Conservation (phyloP, 92 coral and sea anemone genomes). For the Pocillopora grandis region DNA sequence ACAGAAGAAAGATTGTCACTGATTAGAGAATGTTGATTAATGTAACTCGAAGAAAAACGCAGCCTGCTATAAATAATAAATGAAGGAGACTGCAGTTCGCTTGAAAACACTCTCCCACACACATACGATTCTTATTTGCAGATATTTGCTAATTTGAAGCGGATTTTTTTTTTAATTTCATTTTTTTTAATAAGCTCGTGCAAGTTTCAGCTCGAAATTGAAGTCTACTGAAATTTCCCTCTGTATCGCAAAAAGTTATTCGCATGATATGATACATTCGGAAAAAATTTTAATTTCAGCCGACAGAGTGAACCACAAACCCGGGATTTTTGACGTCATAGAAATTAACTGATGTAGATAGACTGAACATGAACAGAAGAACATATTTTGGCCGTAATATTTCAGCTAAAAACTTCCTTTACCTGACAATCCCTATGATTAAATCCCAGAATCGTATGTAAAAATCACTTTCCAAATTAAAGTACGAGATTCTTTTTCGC, state of each 20-base stretch:
- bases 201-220: not conserved
- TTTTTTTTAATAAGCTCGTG: not conserved
- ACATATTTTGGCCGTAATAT: constrained; percentile 22
- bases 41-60: constrained; percentile 8
- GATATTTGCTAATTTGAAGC: not conserved
- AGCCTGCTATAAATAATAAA: constrained; percentile 20
- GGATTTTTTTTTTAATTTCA: not conserved
- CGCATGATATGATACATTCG: not conserved
- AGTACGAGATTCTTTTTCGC: no score
- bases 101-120: not conserved
- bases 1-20: not conserved
- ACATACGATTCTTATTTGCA: not conserved
- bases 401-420: not conserved
- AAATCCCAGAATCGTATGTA: not conserved
- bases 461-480: no score
- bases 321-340: not conserved
- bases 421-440: not conserved
- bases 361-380: constrained; percentile 1
- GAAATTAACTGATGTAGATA: not conserved
- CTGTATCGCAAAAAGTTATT: not conserved
- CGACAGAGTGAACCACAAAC: no score
- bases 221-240: not conserved
- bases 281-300: not conserved
- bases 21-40: not conserved
- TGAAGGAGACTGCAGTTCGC: not conserved